These are phyloP conservation scores for Rhagologus leucostigma DNA, from an alignment of 2,113 vertebrate species.

Conservation along the genomic window DNA sequence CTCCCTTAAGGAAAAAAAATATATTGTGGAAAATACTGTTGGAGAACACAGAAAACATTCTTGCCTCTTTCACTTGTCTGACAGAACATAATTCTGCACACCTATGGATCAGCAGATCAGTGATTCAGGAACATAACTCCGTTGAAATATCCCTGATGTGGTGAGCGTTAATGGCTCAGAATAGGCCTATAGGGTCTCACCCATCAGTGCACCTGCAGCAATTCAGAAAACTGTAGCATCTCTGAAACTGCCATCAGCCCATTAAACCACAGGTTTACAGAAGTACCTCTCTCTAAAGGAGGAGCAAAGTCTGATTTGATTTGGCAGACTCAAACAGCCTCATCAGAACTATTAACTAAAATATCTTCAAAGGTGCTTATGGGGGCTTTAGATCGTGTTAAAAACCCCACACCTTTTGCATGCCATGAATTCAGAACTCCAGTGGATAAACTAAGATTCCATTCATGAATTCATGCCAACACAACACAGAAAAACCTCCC, in stretches of 20 bases:
- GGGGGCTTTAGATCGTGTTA: background rate
- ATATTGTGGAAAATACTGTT: background rate
- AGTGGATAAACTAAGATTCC: background rate
- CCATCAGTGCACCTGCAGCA: slow-evolving; percentile 10
- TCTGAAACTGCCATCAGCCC: background rate
- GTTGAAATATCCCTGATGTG: slow-evolving; percentile 30
- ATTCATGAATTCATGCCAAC: background rate
- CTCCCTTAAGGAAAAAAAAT: background rate
- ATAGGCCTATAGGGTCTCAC: slow-evolving; percentile 10
- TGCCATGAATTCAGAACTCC: background rate
- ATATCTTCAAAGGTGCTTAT: background rate
- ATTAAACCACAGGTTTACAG: background rate
- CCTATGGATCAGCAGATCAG: slow-evolving; percentile 29
- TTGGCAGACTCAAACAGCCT: background rate
- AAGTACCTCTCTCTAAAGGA: background rate
- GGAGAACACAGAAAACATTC: background rate
- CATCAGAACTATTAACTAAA: background rate
- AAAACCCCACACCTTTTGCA: background rate
- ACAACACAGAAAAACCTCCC: background rate
- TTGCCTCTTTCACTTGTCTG: background rate
- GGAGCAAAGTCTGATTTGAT: background rate
- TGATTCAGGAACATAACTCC: slow-evolving; percentile 3
- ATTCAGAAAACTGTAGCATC: background rate
- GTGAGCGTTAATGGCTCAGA: slow-evolving; percentile 4
- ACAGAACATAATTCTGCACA: background rate